phyloP scores from a whole-genome alignment of 1,140 invertebrate genomes.

The Phocides pigmalion region DNA sequence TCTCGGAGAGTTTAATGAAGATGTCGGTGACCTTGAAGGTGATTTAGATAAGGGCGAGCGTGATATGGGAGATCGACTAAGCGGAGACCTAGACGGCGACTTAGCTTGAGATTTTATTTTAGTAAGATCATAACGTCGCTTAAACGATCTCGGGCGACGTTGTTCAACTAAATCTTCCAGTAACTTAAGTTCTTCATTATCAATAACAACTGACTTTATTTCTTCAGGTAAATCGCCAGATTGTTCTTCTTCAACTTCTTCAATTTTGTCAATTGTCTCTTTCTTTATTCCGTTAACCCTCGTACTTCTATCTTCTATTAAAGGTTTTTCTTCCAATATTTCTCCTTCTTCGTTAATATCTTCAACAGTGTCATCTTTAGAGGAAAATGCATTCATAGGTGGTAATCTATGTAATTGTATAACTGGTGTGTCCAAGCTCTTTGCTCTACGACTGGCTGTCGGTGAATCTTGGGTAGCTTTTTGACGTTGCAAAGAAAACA shows the following conservation, averaged over 20 bases:
- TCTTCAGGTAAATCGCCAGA: conserved; percentile 51
- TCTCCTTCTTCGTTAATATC: conserved; percentile 87
- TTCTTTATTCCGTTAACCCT: conserved; percentile 53
- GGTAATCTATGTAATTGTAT: conserved; percentile 91
- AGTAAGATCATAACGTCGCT: conserved; percentile 74
- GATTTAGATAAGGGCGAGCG: conserved; percentile 81
- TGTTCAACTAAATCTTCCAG: conserved; percentile 81
- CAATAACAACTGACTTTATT: conserved; percentile 81
- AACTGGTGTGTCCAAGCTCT: conserved; percentile 92
- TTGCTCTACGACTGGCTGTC: conserved; percentile 89
- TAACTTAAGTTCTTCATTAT: conserved; percentile 83
- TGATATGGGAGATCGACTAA: conserved; percentile 70
- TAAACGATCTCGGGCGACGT: conserved; percentile 79
- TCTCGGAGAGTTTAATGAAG: conserved; percentile 80
- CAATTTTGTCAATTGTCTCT: conserved; percentile 81
- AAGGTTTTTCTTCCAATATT: conserved; percentile 85
- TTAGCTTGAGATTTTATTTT: conserved; percentile 72
- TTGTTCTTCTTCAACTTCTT: conserved; percentile 83
- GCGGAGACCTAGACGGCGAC: conserved; percentile 70
- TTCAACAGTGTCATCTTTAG: conserved; percentile 93
- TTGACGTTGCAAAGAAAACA: conserved; percentile 89
- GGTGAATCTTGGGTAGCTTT: conserved; percentile 89
- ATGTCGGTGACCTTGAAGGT: conserved; percentile 79
- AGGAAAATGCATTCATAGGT: conserved; percentile 93
- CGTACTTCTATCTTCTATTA: conserved; percentile 71